Conservation (phyloP, 2,888 invertebrate genomes). For the Anarsia innoxiella region DNA sequence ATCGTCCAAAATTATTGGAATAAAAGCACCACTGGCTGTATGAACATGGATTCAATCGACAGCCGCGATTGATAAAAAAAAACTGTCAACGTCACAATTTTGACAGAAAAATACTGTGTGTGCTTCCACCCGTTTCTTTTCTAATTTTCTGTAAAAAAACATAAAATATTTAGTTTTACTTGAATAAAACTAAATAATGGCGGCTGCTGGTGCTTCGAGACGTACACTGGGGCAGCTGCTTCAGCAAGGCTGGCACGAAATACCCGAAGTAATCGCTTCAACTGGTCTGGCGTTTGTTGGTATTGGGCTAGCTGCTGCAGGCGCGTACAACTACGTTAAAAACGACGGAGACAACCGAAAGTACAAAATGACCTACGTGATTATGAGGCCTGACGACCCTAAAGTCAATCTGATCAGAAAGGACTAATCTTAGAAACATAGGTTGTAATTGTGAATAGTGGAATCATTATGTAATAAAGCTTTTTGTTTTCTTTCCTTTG, state of each 20-base stretch:
- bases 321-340: constrained; percentile 64
- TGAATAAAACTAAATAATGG: constrained; percentile 31
- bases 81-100: no score
- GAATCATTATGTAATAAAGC: constrained; percentile 61
- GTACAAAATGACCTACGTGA: constrained; percentile 78
- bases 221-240: constrained; percentile 50
- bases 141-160: no score
- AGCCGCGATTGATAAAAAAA: no score
- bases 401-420: constrained; percentile 71
- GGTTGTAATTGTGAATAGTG: constrained; percentile 9
- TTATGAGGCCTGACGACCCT: constrained; percentile 82
- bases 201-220: constrained; percentile 43
- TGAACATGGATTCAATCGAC: no score
- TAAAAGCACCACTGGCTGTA: no score
- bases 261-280: constrained; percentile 81
- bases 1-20: no score
- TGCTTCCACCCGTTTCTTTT: no score
- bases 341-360: constrained; percentile 80
- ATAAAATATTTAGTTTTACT: no score
- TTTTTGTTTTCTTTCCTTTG: constrained; percentile 22
- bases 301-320: constrained; percentile 60
- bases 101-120: no score
- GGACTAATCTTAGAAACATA: constrained; percentile 46
- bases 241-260: constrained; percentile 77
- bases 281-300: constrained; percentile 76